These are phyloP conservation scores for Osmerus eperlanus DNA, from an alignment of 2,113 vertebrate genomes.

Conservation along the genomic window DNA sequence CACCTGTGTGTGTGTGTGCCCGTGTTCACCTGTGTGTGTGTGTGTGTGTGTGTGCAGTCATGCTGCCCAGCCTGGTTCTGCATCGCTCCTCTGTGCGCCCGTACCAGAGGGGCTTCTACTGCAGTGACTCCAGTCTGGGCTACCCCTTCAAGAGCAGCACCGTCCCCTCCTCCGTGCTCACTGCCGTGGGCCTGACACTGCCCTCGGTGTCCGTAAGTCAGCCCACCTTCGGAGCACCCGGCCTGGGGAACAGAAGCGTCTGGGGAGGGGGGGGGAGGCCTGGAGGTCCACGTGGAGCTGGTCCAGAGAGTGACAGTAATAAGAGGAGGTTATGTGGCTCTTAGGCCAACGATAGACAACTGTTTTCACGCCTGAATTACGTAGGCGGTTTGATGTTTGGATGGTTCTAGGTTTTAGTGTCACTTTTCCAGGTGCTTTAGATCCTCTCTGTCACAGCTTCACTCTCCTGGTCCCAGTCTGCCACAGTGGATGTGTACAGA, in stretches of 20 bases:
- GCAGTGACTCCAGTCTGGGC: constrained; percentile 65
- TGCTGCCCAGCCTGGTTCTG: constrained; percentile 73
- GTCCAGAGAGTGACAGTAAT: constrained; percentile 20
- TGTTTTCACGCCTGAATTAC: not conserved
- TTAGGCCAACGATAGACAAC: too few relatives aligned
- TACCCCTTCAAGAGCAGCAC: constrained; percentile 75
- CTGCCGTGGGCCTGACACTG: constrained; percentile 75
- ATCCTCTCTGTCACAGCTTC: not conserved
- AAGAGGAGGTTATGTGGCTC: too few relatives aligned
- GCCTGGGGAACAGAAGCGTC: constrained; percentile 28
- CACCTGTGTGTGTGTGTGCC: not conserved
- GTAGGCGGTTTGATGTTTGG: not conserved
- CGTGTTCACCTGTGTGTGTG: constrained; percentile 14
- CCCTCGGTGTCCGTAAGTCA: constrained; percentile 82
- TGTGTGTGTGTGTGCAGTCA: constrained; percentile 65
- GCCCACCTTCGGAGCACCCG: constrained; percentile 31
- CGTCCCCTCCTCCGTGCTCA: constrained; percentile 77
- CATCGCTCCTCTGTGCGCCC: constrained; percentile 69
- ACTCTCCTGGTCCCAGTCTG: not conserved
- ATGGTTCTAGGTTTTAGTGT: not conserved
- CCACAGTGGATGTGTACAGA: constrained; percentile 35
- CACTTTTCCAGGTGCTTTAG: not conserved
- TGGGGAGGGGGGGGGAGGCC: not conserved
- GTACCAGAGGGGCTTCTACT: constrained; percentile 74
- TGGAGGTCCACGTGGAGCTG: constrained; percentile 10